Percentiles rank a stretch among this genome's conserved stretches.
phyloP scores from a whole-genome alignment of 2,113 vertebrate genomes.

The Pluvianellus socialis region DNA sequence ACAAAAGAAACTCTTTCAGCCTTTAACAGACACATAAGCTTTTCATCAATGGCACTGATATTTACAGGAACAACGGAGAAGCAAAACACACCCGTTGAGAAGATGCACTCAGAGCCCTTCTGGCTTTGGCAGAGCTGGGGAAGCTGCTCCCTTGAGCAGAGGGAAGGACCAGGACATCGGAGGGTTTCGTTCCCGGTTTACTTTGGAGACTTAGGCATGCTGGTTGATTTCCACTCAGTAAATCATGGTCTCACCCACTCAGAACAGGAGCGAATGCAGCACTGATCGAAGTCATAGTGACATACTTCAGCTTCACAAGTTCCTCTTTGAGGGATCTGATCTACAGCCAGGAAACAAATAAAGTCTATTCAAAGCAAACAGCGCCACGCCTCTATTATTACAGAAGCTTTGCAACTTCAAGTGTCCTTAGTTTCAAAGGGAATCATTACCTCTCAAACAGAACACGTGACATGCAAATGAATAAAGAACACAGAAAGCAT shows the following conservation, averaged over 20 bases:
- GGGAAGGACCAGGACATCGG: not conserved
- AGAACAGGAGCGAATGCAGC: not conserved
- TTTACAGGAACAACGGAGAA: not conserved
- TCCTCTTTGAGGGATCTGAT: not conserved
- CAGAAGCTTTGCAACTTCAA: not conserved
- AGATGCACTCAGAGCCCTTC: not conserved
- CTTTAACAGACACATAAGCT: not conserved
- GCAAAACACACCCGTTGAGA: not conserved
- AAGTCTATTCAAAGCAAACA: not conserved
- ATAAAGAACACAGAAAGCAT: not conserved
- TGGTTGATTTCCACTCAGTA: not conserved
- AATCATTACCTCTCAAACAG: not conserved
- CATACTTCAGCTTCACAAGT: not conserved
- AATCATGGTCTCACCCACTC: not conserved
- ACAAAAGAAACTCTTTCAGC: not conserved
- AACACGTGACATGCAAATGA: not conserved
- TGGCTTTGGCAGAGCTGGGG: not conserved
- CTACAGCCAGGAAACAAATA: not conserved
- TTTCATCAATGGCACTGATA: not conserved
- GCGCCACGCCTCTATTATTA: not conserved
- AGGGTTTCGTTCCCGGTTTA: fast-evolving
- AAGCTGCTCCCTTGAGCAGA: fast-evolving
- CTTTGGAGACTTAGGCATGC: not conserved
- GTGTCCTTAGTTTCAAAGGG: not conserved
- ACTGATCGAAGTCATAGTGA: not conserved